phyloP scores from a whole-genome alignment of 2,113 vertebrate species.

The Platycercus adscitus region DNA sequence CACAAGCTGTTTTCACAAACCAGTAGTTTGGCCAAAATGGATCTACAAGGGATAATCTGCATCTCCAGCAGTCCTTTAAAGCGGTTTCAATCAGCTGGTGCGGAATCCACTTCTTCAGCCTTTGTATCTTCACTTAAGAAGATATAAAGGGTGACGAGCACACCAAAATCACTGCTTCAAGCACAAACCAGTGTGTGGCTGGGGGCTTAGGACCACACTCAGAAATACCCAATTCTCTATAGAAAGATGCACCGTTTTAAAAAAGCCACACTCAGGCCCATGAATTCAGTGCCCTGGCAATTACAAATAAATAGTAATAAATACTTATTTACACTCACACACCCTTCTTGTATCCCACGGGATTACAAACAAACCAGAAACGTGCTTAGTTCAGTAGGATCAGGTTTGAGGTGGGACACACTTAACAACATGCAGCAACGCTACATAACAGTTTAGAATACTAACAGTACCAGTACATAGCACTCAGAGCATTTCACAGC shows the following conservation, averaged over 20 bases:
- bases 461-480: background rate
- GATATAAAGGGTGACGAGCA: background rate
- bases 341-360: background rate
- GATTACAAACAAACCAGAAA: constrained; percentile 3
- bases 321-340: constrained; percentile 35
- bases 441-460: background rate
- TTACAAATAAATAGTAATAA: constrained; percentile 62
- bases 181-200: background rate
- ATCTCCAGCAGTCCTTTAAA: background rate
- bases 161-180: background rate
- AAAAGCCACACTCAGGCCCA: background rate
- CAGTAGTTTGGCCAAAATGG: background rate
- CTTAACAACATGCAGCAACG: background rate
- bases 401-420: background rate
- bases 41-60: accelerated
- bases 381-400: background rate
- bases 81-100: background rate
- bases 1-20: background rate
- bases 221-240: background rate
- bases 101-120: background rate
- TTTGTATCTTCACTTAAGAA: background rate
- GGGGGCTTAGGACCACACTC: background rate
- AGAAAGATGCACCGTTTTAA: background rate
- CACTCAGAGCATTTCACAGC: constrained; percentile 9
- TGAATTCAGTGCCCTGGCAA: background rate